These are phyloP conservation scores for Sphaeridia pumilis DNA, from an alignment of 2,888 invertebrate species.

Conservation along the genomic window DNA sequence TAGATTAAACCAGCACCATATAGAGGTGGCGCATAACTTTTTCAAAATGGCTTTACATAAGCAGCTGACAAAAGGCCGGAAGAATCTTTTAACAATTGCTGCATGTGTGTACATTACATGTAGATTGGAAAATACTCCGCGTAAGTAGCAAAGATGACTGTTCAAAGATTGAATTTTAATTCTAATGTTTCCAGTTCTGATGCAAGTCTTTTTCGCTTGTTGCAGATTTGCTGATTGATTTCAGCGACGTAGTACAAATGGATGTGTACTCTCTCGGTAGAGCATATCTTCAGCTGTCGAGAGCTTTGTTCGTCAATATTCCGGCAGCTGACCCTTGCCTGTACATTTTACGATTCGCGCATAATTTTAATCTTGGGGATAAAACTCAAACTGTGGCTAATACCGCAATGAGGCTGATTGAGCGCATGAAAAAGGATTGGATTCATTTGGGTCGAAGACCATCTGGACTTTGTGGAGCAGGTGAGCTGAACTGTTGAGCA, in stretches of 20 bases:
- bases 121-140: slow-evolving; percentile 84
- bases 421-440: slow-evolving; percentile 96
- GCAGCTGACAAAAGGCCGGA: slow-evolving; percentile 80
- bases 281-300: slow-evolving; percentile 77
- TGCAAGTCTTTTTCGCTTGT: slow-evolving; percentile 10
- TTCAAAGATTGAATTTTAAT: slow-evolving; percentile 37
- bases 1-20: slow-evolving; percentile 73
- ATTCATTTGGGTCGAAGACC: slow-evolving; percentile 92
- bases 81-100: slow-evolving; percentile 80
- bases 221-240: slow-evolving; percentile 84
- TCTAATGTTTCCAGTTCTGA: slow-evolving; percentile 12
- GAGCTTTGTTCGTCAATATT: slow-evolving; percentile 78
- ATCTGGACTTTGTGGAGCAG: slow-evolving; percentile 95
- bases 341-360: slow-evolving; percentile 88
- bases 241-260: slow-evolving; percentile 92
- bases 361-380: slow-evolving; percentile 77
- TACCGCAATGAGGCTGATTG: slow-evolving; percentile 85
- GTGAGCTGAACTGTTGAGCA: too few relatives aligned
- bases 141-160: slow-evolving; percentile 45
- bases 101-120: slow-evolving; percentile 97
- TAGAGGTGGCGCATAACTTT: slow-evolving; percentile 86
- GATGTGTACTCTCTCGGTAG: slow-evolving; percentile 92
- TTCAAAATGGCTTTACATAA: slow-evolving; percentile 79
- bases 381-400: slow-evolving; percentile 90
- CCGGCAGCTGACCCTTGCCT: slow-evolving; percentile 89